Conservation (phyloP, 1,140 invertebrate species). For the Bombus confusus region DNA sequence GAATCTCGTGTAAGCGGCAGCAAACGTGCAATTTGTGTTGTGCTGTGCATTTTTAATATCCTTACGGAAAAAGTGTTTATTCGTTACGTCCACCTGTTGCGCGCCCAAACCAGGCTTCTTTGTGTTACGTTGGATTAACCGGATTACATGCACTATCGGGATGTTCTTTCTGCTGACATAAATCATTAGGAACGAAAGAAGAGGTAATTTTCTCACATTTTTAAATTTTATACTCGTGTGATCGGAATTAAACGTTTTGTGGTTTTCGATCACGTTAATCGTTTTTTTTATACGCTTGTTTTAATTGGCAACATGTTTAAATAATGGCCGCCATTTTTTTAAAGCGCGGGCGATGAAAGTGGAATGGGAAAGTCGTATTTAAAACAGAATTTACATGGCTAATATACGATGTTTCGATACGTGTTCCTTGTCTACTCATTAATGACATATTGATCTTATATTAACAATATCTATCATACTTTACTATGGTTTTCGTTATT, state of each 20-base stretch:
- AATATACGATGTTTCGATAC: background rate
- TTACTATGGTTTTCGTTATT: background rate
- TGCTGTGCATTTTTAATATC: constrained; percentile 67
- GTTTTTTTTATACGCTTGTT: background rate
- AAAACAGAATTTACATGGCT: background rate
- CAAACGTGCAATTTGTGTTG: constrained; percentile 53
- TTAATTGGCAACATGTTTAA: background rate
- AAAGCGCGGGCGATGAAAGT: constrained; percentile 14
- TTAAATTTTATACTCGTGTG: background rate
- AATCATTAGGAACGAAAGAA: constrained; percentile 65
- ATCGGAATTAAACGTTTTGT: background rate
- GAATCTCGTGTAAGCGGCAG: constrained; percentile 42
- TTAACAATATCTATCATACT: background rate
- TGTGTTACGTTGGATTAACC: constrained; percentile 77
- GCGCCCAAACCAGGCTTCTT: constrained; percentile 56
- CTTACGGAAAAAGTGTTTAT: constrained; percentile 60
- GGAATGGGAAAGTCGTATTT: background rate
- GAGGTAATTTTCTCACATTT: constrained; percentile 60
- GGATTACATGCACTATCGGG: constrained; percentile 70
- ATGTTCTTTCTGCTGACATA: constrained; percentile 69
- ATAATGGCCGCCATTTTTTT: constrained; percentile 16
- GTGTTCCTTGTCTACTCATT: background rate
- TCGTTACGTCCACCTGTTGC: constrained; percentile 70
- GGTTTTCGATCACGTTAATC: background rate
- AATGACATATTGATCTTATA: background rate